Percentiles rank a stretch among this genome's conserved stretches.
phyloP scores from a whole-genome alignment of 2,888 invertebrate species.

The Hylaea fasciaria region DNA sequence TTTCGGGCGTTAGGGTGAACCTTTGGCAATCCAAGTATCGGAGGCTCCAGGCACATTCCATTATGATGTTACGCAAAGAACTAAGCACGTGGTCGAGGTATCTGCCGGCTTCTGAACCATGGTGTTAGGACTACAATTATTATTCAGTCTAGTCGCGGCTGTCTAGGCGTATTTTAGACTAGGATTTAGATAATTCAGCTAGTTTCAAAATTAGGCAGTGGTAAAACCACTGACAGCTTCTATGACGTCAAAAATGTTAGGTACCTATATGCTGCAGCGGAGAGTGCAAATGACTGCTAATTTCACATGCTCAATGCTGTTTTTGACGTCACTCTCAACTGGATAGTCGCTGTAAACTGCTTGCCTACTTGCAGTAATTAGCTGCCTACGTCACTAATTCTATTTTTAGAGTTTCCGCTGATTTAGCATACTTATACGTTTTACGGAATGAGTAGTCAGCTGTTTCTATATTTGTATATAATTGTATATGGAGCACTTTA shows the following conservation, averaged over 20 bases:
- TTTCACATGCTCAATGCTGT: constrained; percentile 5
- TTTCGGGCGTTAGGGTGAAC: no score
- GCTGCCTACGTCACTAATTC: not conserved
- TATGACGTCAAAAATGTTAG: not conserved
- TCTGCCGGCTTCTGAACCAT: no score
- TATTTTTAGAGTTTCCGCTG: constrained; percentile 4
- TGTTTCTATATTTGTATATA: no score
- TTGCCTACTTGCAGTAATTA: constrained; percentile 2
- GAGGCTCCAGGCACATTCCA: no score
- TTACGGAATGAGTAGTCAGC: not conserved
- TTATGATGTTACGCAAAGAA: no score
- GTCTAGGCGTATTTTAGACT: no score
- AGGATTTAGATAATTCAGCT: not conserved
- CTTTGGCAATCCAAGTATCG: no score
- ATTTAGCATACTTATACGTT: not conserved
- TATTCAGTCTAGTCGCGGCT: no score
- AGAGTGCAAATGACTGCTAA: constrained; percentile 22
- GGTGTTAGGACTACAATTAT: no score
- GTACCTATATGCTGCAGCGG: constrained; percentile 1
- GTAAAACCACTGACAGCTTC: not conserved
- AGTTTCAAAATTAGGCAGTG: not conserved
- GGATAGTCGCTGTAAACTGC: not conserved
- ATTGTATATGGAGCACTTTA: not conserved
- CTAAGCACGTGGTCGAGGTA: no score
- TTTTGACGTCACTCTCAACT: constrained; percentile 12